A percentile compares a stretch with the other conserved stretches of the same genome.
Evolutionary conservation across 2,113 vertebrate genomes (phyloP).

Genomic region (Hydropotes inermis): DNA sequence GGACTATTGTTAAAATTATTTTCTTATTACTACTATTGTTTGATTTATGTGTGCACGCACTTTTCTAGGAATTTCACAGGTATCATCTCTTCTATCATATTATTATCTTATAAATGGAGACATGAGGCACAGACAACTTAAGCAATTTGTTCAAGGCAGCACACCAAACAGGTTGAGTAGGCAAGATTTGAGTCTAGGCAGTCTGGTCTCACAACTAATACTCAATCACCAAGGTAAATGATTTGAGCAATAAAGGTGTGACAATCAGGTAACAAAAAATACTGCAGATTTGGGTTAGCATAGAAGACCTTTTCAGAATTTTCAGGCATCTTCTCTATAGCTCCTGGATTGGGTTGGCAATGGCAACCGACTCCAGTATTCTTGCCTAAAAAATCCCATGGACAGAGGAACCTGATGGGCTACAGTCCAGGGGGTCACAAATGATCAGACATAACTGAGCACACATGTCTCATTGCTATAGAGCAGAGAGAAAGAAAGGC

Average conservation of each 20-base stretch:
- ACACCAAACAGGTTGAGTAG: neutral
- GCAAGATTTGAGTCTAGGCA: neutral
- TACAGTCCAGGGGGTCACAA: neutral
- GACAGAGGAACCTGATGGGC: neutral
- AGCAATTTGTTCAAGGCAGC: neutral
- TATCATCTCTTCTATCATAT: neutral
- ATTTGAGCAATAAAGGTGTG: neutral
- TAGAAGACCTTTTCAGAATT: neutral
- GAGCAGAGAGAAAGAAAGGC: neutral
- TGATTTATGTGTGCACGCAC: neutral
- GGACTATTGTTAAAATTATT: neutral
- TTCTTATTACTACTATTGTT: neutral
- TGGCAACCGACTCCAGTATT: neutral
- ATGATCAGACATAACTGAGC: neutral
- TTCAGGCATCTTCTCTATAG: neutral
- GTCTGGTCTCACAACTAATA: neutral
- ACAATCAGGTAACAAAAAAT: neutral
- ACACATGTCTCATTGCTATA: neutral
- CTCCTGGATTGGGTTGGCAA: fast-evolving
- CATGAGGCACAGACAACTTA: neutral
- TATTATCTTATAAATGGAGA: neutral
- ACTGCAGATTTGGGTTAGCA: neutral
- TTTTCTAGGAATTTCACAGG: neutral
- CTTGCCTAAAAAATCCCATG: neutral
- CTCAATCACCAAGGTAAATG: neutral